These are phyloP conservation scores for Styela clava DNA, from an alignment of 23 tunicate genomes.

Conservation along the genomic window DNA sequence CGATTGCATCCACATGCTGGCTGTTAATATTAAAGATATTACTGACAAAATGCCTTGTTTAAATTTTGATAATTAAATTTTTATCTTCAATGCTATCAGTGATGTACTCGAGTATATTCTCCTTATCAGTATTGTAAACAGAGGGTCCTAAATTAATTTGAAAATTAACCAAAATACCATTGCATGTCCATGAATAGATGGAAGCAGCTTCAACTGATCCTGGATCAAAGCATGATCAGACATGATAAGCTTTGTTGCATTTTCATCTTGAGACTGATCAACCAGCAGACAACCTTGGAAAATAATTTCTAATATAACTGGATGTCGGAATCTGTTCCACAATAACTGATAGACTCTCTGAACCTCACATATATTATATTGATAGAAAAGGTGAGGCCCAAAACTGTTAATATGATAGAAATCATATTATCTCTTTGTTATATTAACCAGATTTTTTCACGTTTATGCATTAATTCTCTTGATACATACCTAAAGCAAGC, in stretches of 20 bases:
- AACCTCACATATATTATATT: background rate
- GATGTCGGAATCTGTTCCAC: background rate
- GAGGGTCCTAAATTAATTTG: no score
- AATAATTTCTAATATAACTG: background rate
- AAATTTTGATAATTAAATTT: no score
- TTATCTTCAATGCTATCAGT: no score
- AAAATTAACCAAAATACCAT: no score
- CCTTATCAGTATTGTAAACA: no score
- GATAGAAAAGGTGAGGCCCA: background rate
- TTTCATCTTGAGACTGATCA: slow-evolving; percentile 4
- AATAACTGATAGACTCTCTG: background rate
- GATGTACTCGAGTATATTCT: no score
- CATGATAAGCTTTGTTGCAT: background rate
- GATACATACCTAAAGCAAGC: slow-evolving; percentile 53
- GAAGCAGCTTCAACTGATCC: background rate
- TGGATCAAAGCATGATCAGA: background rate
- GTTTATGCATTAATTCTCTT: background rate
- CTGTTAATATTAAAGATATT: no score
- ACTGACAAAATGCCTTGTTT: no score
- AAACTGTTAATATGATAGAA: no score
- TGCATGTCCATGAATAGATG: background rate
- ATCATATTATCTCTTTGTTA: no score
- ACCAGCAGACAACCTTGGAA: background rate
- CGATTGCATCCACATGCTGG: no score
- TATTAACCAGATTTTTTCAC: no score